These are phyloP conservation scores for Chaetogeoica ovagalla DNA, from an alignment of 2,888 invertebrate species.

Conservation along the genomic window DNA sequence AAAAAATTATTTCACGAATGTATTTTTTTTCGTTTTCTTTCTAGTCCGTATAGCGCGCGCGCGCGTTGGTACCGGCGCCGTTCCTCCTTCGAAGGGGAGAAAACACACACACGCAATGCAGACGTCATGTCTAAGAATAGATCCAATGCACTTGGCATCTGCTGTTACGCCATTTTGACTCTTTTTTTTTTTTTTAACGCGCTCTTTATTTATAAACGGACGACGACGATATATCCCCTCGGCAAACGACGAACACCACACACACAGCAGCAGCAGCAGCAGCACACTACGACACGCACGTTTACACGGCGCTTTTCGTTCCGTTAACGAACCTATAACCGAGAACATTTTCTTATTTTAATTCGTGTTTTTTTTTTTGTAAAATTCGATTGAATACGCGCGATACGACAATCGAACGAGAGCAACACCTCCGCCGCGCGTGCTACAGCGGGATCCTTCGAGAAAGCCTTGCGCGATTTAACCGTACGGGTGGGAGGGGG, in stretches of 20 bases:
- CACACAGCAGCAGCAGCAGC: too few relatives aligned
- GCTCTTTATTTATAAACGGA: constrained; percentile 50
- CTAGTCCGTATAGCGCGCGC: too few relatives aligned
- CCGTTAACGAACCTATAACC: too few relatives aligned
- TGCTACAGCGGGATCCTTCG: background rate
- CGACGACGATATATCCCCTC: constrained; percentile 28
- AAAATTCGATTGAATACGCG: constrained; percentile 2
- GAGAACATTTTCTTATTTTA: background rate
- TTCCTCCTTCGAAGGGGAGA: constrained; percentile 43
- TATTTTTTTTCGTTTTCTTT: background rate
- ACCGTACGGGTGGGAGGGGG: background rate
- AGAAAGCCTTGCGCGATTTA: constrained; percentile 17
- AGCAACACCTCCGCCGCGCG: constrained; percentile 1
- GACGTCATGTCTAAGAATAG: constrained; percentile 52
- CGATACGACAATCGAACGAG: background rate
- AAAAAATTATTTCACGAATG: background rate
- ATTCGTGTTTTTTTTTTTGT: background rate
- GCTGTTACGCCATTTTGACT: constrained; percentile 52
- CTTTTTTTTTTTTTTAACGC: constrained; percentile 42
- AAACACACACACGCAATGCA: constrained; percentile 44
- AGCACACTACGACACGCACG: too few relatives aligned
- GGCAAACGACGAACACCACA: too few relatives aligned
- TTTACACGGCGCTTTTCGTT: background rate
- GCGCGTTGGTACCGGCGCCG: constrained; percentile 34
- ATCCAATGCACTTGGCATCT: constrained; percentile 51